Base-by-base conservation (phyloP, 53 echinoderm and acorn worm genomes). In the Stichopus horrens region DNA sequence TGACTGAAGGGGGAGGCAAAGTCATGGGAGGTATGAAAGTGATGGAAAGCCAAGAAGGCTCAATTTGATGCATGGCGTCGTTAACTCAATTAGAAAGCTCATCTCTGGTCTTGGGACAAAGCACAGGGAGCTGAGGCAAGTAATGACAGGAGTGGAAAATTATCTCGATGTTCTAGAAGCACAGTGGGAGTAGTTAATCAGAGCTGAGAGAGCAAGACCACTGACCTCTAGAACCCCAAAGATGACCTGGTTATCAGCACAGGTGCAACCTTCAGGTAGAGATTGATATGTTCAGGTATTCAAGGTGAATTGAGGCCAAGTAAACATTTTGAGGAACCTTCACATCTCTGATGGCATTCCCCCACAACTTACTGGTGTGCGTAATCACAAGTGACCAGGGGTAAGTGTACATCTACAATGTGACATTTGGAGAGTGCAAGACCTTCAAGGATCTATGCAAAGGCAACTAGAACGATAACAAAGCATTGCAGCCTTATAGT, bases 251-350 rank as follows among this genome's bases (percentile, higher is more conserved):
- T 53, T 20, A 53, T 19, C 16, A 13, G 7, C 56, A 56, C 79
- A 54, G 56, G 56, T 79, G 56, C 79, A 79, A 56, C 54, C 56
- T 79, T 8, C 79, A 79, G 79, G 79, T 79, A 79, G 54, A 56
- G 79, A 56, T 56, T 8, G 19, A 56, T 13, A 79, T 79, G 54
- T 79, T 54, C 79, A 55, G 79, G 79, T 79, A 79, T 79, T 79
- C 79, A 79, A 79, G 79, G 79, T 79, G 79, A 79, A 79, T 54
- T 53, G 54, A 79, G 79, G 79, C 79, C 79, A 79, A 79, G 51
- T 56, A 79, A 79, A 79, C 79, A 79, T 8, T 79, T 79, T 54
- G 8, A 20, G 19, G 18, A 11, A 11, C 11, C 59, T 59, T 59
- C 59, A 59, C 8, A 71, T 71, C 71, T 71, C 5, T 6, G 18